Conservation (phyloP, 2,113 vertebrate genomes). For the Connochaetes taurinus region DNA sequence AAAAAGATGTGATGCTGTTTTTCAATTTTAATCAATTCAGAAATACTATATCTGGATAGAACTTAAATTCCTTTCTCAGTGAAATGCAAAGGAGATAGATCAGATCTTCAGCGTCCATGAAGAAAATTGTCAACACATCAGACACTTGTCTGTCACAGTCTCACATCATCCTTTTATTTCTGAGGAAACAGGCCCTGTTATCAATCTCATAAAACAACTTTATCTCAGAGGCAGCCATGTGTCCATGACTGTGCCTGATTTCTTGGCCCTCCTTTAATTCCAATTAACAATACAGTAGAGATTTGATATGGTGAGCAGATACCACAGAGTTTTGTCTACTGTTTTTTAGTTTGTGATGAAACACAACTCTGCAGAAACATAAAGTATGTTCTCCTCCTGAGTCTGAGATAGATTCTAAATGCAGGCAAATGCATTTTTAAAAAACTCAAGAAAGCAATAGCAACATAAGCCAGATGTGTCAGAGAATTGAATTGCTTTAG, state of each 20-base stretch:
- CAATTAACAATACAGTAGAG: neutral
- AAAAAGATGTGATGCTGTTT: neutral
- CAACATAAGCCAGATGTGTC: neutral
- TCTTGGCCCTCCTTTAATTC: slow-evolving; percentile 42
- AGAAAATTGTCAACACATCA: neutral
- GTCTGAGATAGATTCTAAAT: slow-evolving; percentile 12
- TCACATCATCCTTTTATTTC: neutral
- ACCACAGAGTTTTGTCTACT: slow-evolving; percentile 20
- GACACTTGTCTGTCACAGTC: neutral
- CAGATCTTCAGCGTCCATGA: neutral
- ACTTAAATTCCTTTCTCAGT: slow-evolving; percentile 23
- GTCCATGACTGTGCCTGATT: neutral
- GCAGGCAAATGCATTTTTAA: neutral
- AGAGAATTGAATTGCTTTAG: neutral
- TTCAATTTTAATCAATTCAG: neutral
- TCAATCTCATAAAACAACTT: neutral
- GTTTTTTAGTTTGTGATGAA: slow-evolving; percentile 57
- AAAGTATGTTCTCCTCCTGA: neutral
- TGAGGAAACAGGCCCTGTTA: neutral
- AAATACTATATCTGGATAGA: neutral
- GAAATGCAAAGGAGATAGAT: neutral
- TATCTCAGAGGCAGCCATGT: neutral
- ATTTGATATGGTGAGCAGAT: neutral
- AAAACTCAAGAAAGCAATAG: neutral
- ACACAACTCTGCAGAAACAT: slow-evolving; percentile 42